phyloP scores from a whole-genome alignment of 2,113 vertebrate species.

The Cryptotis parvus region DNA sequence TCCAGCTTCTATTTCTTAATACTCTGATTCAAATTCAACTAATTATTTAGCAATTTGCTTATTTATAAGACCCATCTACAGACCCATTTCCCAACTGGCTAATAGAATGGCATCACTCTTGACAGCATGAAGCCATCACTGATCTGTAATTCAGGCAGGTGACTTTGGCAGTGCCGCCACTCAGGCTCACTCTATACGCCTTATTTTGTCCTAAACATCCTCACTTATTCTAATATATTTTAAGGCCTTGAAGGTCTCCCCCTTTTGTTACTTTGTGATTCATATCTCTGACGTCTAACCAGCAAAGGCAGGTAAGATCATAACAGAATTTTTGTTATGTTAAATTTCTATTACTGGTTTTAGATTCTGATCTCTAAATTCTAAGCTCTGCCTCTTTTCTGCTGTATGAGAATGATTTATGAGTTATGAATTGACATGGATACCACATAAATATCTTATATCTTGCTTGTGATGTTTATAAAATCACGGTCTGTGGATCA shows the following conservation, averaged over 20 bases:
- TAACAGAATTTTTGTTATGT: not conserved
- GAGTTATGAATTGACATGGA: not conserved
- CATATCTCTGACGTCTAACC: not conserved
- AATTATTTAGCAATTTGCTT: not conserved
- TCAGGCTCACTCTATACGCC: not conserved
- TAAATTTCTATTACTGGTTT: not conserved
- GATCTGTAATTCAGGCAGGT: rapidly evolving
- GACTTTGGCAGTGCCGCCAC: not conserved
- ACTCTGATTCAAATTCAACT: not conserved
- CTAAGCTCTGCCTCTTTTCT: not conserved
- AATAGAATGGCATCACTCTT: not conserved
- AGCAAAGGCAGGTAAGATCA: not conserved
- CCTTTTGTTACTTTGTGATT: not conserved
- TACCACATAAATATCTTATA: not conserved
- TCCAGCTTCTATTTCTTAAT: not conserved
- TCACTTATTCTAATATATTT: not conserved
- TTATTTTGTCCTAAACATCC: not conserved
- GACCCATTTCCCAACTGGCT: not conserved
- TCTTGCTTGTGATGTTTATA: not conserved
- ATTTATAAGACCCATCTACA: not conserved
- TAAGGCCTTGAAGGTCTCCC: not conserved
- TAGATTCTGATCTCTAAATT: not conserved
- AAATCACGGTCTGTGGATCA: not conserved
- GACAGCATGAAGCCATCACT: not conserved
- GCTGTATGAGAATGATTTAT: too few species aligned